Evolutionary conservation across 2,888 invertebrate genomes (phyloP).

Genomic region (Chloroclystis v-ata): DNA sequence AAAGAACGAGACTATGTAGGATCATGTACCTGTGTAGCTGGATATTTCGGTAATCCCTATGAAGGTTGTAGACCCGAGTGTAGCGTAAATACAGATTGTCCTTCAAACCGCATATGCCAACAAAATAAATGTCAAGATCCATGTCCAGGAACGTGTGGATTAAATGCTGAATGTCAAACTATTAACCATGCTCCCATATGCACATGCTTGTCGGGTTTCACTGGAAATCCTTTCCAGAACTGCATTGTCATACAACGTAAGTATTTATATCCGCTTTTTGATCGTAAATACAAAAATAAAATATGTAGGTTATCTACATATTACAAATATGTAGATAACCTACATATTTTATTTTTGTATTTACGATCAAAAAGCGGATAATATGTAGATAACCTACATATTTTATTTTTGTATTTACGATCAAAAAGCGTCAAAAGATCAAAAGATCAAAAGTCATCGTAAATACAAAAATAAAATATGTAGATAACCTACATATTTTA

Average conservation of each 20-base stretch:
- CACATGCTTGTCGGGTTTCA: constrained; percentile 81
- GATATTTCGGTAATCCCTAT: constrained; percentile 81
- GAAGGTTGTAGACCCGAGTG: constrained; percentile 87
- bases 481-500: too few relatives aligned
- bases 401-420: too few relatives aligned
- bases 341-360: too few relatives aligned
- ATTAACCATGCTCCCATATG: constrained; percentile 85
- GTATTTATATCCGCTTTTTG: too few relatives aligned
- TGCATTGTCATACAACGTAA: constrained; percentile 56
- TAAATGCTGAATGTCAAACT: constrained; percentile 84
- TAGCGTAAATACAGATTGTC: constrained; percentile 84
- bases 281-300: too few relatives aligned
- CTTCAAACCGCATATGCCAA: constrained; percentile 83
- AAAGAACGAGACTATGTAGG: constrained; percentile 83
- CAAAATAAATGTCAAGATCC: constrained; percentile 86
- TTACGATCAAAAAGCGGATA: too few relatives aligned
- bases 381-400: too few relatives aligned
- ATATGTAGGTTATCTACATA: too few relatives aligned
- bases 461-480: too few relatives aligned
- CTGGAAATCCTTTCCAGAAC: constrained; percentile 79
- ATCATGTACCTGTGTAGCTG: constrained; percentile 82
- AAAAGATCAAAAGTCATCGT: too few relatives aligned
- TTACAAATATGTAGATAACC: too few relatives aligned
- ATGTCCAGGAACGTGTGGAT: constrained; percentile 86
- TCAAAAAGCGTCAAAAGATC: too few relatives aligned